Evolutionary conservation across 2,888 invertebrate genomes (phyloP), one percentile per base, ranked within the genome.

Genomic region (Drosophila imparisetae): DNA sequence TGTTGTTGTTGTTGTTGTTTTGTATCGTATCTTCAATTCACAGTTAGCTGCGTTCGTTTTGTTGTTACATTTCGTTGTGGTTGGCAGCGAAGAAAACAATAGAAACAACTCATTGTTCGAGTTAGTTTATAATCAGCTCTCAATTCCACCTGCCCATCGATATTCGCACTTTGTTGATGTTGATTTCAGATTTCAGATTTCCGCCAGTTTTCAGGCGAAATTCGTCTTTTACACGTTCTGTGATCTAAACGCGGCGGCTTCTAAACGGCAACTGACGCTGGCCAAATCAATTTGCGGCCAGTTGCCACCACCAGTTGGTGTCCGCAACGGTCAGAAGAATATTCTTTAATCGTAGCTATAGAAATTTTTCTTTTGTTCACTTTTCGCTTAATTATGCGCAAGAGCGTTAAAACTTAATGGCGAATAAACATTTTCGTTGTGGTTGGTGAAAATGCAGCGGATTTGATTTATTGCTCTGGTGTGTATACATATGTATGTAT

Each of bases 361-460:
- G 89, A 84, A 84, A 86, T 76, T 68, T 78, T 84, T 81, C 76
- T 67, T 73, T 87, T 83, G 73, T 87, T 85, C 72, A 73, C 63
- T 83, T 80, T 80, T 77, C 72, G 80, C 62, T 87, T 87, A 86
- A 86, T 89, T 87, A 89, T 89, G 90, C 86, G 76, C 83, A 78
- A 78, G 75, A 85, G 90, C 90, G 90, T 82, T 87, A 69, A 85
- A 77, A 78, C 63, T 87, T 86, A 87, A 85, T 86, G 86, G 86
- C 82, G 71, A 86, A 81, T 84, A 86, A 80, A 88, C 71, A 81
- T 79, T 86, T 75, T 78, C 36, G 72, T 64, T 71, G 48, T 50
- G 81, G 38, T 65, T 61, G 80, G 87, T 82, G 89, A 86, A 86
- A 86, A 89, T 85, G 89, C 86, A 87, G 73, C 68, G 49, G 53